These are phyloP conservation scores for Megamerina dolium DNA, from an alignment of 2,888 invertebrate species.

Conservation along the genomic window DNA sequence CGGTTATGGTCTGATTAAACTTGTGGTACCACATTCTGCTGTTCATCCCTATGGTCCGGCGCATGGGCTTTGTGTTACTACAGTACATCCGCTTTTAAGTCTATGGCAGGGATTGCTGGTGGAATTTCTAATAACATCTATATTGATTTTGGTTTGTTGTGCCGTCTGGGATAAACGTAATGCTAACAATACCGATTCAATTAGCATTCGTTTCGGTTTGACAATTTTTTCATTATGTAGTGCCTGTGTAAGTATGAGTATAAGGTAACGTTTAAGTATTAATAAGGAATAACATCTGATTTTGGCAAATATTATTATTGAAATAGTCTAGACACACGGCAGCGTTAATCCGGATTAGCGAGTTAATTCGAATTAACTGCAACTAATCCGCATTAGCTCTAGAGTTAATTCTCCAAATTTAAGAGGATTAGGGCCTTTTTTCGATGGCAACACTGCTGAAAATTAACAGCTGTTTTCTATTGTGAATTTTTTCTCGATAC, in stretches of 20 bases:
- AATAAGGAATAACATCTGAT: too few species aligned
- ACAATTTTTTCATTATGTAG: constrained; percentile 60
- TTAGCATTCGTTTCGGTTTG: constrained; percentile 63
- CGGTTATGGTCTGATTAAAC: constrained; percentile 64
- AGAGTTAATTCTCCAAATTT: too few species aligned
- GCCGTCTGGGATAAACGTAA: constrained; percentile 70
- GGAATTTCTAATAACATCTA: constrained; percentile 60
- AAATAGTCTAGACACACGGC: too few species aligned
- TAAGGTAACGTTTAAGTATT: background rate
- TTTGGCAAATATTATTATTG: too few species aligned
- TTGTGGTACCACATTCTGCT: constrained; percentile 50
- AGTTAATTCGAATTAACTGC: too few species aligned
- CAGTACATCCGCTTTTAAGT: constrained; percentile 51
- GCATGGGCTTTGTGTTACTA: constrained; percentile 59
- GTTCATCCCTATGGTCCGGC: constrained; percentile 29
- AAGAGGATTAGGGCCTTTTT: too few species aligned
- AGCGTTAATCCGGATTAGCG: too few species aligned
- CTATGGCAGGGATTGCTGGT: constrained; percentile 55
- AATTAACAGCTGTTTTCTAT: too few species aligned
- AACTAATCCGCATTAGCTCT: too few species aligned
- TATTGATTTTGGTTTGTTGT: constrained; percentile 62
- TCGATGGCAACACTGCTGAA: too few species aligned
- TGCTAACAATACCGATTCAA: constrained; percentile 58
- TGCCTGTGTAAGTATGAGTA: constrained; percentile 60
- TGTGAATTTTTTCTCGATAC: too few species aligned